Evolutionary conservation across 2,888 invertebrate genomes (phyloP).

Genomic region (Noctuana brunneofusca): DNA sequence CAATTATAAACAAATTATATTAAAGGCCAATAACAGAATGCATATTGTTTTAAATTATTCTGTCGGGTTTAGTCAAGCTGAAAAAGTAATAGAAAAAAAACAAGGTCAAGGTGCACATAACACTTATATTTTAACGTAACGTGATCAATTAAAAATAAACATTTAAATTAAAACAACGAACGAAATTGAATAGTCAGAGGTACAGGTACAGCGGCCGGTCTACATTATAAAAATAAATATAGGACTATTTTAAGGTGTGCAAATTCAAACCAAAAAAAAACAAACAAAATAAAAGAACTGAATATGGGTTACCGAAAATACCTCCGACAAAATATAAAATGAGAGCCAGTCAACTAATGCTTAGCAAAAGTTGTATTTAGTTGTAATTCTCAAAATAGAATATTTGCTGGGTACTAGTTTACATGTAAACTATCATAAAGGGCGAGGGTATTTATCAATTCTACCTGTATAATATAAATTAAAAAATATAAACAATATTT

Average conservation of each 20-base stretch:
- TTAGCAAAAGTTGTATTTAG: conserved; percentile 45
- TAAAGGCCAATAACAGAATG: neutral
- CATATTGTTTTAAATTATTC: neutral
- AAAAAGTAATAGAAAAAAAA: conserved; percentile 46
- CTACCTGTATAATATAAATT: conserved; percentile 5
- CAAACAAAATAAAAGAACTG: neutral
- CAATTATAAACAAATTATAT: too few relatives aligned
- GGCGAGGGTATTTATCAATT: conserved; percentile 14
- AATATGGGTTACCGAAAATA: conserved; percentile 7
- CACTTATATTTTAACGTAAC: conserved; percentile 81
- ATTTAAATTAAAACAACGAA: conserved; percentile 81
- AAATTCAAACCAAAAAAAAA: neutral
- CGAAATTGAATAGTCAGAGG: conserved; percentile 62
- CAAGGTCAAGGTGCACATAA: conserved; percentile 67
- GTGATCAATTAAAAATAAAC: conserved; percentile 79
- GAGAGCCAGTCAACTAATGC: conserved; percentile 63
- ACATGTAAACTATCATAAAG: neutral
- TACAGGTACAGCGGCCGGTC: conserved; percentile 33
- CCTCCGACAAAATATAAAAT: conserved; percentile 38
- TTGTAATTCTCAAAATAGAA: conserved; percentile 20
- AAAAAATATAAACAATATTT: conserved; percentile 27
- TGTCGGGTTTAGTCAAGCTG: neutral
- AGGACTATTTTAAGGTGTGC: neutral
- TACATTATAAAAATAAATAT: conserved; percentile 14
- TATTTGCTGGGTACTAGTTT: conserved; percentile 5